These are phyloP conservation scores for Coracopsis vasa DNA, from an alignment of 2,113 vertebrate genomes.

Conservation along the genomic window DNA sequence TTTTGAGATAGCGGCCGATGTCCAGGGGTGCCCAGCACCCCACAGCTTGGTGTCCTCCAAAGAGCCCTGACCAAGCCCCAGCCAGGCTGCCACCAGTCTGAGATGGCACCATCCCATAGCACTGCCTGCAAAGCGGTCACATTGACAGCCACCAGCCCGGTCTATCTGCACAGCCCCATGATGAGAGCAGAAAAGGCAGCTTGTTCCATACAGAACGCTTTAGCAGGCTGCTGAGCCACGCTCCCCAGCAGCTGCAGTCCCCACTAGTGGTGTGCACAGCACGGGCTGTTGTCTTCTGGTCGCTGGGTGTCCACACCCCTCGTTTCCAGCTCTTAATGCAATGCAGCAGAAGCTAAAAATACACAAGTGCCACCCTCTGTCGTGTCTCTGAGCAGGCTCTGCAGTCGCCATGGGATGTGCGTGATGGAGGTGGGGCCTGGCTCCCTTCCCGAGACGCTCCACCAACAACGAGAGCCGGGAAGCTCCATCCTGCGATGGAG, in stretches of 20 bases:
- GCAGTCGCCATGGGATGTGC: background rate
- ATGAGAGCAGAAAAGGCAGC: background rate
- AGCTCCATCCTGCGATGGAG: accelerated
- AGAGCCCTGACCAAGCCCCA: accelerated
- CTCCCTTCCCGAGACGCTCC: background rate
- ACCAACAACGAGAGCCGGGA: background rate
- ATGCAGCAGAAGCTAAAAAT: slow-evolving; percentile 51
- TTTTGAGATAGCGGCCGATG: background rate
- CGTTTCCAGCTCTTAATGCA: background rate
- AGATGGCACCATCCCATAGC: background rate
- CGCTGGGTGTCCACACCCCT: background rate
- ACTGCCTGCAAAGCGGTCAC: background rate
- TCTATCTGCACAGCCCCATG: accelerated
- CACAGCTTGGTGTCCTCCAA: background rate
- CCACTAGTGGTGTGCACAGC: accelerated
- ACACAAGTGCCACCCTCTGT: slow-evolving; percentile 1
- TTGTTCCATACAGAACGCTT: background rate
- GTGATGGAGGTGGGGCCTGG: background rate
- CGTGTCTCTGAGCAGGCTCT: background rate
- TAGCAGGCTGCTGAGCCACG: background rate
- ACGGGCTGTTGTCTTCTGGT: background rate
- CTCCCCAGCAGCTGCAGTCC: background rate
- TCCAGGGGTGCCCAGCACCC: background rate
- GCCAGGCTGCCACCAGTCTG: background rate
- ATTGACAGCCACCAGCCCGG: accelerated